A percentile compares a stretch with the other conserved stretches of the same genome.
These are phyloP conservation scores for Sebastes schlegelii DNA, from an alignment of 2,113 vertebrate species.

Conservation along the genomic window DNA sequence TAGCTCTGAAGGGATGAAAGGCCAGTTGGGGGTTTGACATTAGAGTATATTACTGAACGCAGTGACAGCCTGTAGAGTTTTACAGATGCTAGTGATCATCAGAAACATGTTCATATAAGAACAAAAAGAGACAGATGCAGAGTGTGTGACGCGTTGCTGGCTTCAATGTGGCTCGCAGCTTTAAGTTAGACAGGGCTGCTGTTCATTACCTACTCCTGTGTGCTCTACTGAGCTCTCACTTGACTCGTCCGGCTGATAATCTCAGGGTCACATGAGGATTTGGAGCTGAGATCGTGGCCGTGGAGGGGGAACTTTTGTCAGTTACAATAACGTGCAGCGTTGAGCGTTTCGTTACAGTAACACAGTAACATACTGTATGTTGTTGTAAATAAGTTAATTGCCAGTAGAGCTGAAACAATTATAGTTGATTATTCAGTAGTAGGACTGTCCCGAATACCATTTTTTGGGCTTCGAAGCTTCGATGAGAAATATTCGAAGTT, in stretches of 20 bases:
- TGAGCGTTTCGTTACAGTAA: not conserved
- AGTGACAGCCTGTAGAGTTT: not conserved
- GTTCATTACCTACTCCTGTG: slow-evolving; percentile 29
- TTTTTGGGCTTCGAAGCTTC: no score
- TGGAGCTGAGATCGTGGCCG: slow-evolving; percentile 19
- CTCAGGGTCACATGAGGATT: slow-evolving; percentile 52
- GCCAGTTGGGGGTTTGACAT: not conserved
- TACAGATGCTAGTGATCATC: slow-evolving; percentile 44
- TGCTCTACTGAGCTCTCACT: slow-evolving; percentile 48
- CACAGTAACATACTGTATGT: no score
- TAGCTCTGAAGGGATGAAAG: slow-evolving; percentile 10
- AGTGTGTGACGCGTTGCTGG: slow-evolving; percentile 18
- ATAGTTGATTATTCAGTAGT: not conserved
- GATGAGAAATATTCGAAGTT: no score
- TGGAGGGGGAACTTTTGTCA: not conserved
- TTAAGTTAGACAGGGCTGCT: not conserved
- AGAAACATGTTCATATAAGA: not conserved
- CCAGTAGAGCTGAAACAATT: no score
- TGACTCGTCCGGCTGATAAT: slow-evolving; percentile 45
- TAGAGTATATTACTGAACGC: slow-evolving; percentile 8
- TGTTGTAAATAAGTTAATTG: no score
- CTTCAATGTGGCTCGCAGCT: not conserved
- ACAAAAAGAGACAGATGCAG: slow-evolving; percentile 28
- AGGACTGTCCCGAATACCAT: no score
- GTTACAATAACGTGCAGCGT: not conserved